phyloP scores from a whole-genome alignment of 2,797 vertebrate genomes.

The Acanthis flammea region DNA sequence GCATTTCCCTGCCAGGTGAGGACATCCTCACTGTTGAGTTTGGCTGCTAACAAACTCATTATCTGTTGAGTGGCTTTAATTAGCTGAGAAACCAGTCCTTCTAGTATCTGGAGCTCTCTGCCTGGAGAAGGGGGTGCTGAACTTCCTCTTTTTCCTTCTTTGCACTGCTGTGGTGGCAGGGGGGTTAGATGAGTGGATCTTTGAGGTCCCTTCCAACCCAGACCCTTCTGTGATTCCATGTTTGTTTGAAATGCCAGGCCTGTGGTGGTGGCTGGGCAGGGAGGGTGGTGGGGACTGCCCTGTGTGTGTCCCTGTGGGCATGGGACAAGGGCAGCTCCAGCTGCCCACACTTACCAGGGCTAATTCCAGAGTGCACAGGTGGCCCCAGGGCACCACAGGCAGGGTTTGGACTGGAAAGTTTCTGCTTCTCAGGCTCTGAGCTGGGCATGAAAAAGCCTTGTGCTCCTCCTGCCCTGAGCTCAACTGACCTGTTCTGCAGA shows the following conservation, averaged over 20 bases:
- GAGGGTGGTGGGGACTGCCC: neutral
- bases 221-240: neutral
- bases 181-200: neutral
- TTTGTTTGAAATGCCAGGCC: accelerated
- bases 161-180: neutral
- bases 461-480: neutral
- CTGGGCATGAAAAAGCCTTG: neutral
- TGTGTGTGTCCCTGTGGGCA: neutral
- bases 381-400: neutral
- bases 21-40: neutral
- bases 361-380: neutral
- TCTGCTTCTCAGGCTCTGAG: neutral
- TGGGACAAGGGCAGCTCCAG: neutral
- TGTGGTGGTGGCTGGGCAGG: neutral
- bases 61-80: conserved; percentile 1
- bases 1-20: neutral
- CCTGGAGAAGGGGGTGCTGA: neutral
- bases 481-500: neutral
- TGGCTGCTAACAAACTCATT: conserved; percentile 39
- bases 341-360: neutral
- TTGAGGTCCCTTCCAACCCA: neutral
- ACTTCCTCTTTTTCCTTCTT: neutral
- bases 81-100: neutral
- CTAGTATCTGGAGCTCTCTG: neutral
- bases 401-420: neutral